A percentile compares a stretch with the other conserved stretches of the same genome.
Evolutionary conservation across 2,888 invertebrate genomes (phyloP).

Genomic region (Baccha elongata): DNA sequence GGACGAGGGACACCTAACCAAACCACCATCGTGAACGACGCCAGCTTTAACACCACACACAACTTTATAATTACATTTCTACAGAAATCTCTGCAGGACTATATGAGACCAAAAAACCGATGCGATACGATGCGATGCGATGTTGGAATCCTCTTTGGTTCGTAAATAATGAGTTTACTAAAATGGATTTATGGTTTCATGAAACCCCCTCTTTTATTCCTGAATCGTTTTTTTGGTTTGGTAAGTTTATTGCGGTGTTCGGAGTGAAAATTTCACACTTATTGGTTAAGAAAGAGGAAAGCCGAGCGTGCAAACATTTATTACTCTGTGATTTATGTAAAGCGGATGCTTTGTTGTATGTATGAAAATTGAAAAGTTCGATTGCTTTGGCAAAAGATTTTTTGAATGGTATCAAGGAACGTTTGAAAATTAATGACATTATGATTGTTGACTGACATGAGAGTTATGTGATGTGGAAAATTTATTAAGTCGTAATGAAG

Average conservation of each 20-base stretch:
- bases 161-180: constrained; percentile 71
- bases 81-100: constrained; percentile 50
- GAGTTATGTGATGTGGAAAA: constrained; percentile 15
- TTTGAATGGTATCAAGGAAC: background rate
- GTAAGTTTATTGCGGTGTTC: background rate
- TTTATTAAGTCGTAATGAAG: constrained; percentile 35
- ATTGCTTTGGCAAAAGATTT: constrained; percentile 17
- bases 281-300: constrained; percentile 52
- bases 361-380: constrained; percentile 48
- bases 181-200: constrained; percentile 72
- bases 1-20: constrained; percentile 21
- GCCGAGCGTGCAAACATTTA: constrained; percentile 63
- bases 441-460: background rate
- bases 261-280: constrained; percentile 51
- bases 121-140: constrained; percentile 10
- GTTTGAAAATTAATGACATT: constrained; percentile 15
- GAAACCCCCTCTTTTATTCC: constrained; percentile 31
- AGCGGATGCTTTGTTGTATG: constrained; percentile 36
- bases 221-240: background rate
- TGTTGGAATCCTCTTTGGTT: constrained; percentile 16
- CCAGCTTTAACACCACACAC: constrained; percentile 34
- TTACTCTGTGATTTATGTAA: constrained; percentile 61
- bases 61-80: constrained; percentile 70
- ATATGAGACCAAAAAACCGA: constrained; percentile 15
- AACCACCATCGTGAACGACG: constrained; percentile 15